A percentile compares a stretch with the other conserved stretches of the same genome.
These are phyloP conservation scores for Calycopis cecrops DNA, from an alignment of 1,140 invertebrate species.

Conservation along the genomic window DNA sequence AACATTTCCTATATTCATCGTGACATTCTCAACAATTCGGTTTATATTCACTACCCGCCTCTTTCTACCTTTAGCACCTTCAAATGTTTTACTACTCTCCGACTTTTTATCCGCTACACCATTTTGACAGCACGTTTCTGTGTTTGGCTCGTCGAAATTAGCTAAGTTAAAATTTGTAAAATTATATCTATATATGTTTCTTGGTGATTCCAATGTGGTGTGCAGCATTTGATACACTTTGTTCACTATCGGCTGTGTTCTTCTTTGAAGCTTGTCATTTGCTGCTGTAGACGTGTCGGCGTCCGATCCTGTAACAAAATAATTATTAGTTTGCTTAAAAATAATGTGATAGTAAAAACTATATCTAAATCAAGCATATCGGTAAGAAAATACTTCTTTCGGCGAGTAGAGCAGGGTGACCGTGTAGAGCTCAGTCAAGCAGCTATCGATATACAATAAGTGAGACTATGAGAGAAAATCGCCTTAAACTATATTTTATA, in stretches of 20 bases:
- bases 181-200: background rate
- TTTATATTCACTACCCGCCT: slow-evolving; percentile 46
- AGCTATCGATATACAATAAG: too few relatives aligned
- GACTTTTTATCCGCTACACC: background rate
- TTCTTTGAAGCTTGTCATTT: slow-evolving; percentile 35
- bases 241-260: slow-evolving; percentile 49
- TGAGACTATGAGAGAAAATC: too few relatives aligned
- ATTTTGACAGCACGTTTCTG: slow-evolving; percentile 37
- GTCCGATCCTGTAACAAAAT: slow-evolving; percentile 43
- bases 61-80: slow-evolving; percentile 35
- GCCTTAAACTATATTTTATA: too few relatives aligned
- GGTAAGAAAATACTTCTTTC: too few relatives aligned
- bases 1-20: slow-evolving; percentile 25
- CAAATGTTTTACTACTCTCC: background rate
- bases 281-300: slow-evolving; percentile 44
- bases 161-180: slow-evolving; percentile 16
- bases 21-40: slow-evolving; percentile 31
- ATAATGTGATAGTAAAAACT: too few relatives aligned
- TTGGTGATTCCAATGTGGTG: slow-evolving; percentile 19
- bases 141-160: slow-evolving; percentile 11
- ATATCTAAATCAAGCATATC: too few relatives aligned
- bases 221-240: slow-evolving; percentile 63
- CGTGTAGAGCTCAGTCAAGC: too few relatives aligned
- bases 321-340: slow-evolving; percentile 4
- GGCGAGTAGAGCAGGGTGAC: too few relatives aligned